phyloP scores from a whole-genome alignment of 2,888 invertebrate genomes.

The Trimorus sp. region DNA sequence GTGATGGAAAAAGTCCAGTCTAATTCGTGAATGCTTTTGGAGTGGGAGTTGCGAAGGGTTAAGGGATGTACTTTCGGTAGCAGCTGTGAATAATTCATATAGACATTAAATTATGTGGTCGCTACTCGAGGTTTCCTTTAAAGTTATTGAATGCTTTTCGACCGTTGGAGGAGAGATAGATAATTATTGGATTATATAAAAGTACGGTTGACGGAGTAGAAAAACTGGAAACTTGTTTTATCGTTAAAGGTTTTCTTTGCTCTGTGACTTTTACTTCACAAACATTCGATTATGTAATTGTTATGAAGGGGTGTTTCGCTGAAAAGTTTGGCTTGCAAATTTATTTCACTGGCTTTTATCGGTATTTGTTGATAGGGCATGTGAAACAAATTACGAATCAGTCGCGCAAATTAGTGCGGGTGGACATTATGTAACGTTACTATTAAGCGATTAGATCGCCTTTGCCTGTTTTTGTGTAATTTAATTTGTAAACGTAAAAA shows the following conservation, averaged over 20 bases:
- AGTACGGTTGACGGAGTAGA: slow-evolving; percentile 29
- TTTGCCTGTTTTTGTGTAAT: too few species aligned
- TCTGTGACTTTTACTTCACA: slow-evolving; percentile 36
- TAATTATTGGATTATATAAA: slow-evolving; percentile 42
- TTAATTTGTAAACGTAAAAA: too few species aligned
- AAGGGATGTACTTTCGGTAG: not conserved
- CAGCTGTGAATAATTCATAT: not conserved
- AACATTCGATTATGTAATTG: slow-evolving; percentile 11
- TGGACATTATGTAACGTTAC: too few species aligned
- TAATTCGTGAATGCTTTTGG: too few species aligned
- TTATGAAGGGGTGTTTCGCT: not conserved
- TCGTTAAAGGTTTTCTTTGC: slow-evolving; percentile 37
- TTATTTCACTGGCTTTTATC: too few species aligned
- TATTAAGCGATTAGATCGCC: too few species aligned
- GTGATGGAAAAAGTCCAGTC: not conserved
- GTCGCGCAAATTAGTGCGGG: too few species aligned
- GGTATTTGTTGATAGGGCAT: too few species aligned
- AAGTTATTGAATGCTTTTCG: not conserved
- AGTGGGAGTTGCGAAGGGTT: not conserved
- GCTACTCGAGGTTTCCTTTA: not conserved
- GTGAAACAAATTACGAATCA: too few species aligned
- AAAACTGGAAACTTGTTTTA: slow-evolving; percentile 43
- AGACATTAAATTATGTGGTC: not conserved
- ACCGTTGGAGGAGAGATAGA: slow-evolving; percentile 8
- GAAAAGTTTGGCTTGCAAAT: too few species aligned